Conservation (phyloP, 2,888 invertebrate species). For the Trichacis sp. region DNA sequence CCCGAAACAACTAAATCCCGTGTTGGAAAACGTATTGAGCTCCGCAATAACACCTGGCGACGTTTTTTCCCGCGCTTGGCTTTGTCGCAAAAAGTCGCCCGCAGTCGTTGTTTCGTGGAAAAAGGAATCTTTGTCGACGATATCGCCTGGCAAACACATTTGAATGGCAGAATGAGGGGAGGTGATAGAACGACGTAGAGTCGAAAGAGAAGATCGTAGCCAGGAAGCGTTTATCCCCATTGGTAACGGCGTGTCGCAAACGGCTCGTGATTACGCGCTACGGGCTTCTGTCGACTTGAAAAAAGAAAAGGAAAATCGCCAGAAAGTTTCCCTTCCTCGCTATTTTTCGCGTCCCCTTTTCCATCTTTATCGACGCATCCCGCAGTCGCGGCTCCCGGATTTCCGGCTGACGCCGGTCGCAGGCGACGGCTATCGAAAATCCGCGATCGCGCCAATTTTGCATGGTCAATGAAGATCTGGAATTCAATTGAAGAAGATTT, state of each 20-base stretch:
- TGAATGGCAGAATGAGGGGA: neutral
- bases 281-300: neutral
- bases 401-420: constrained; percentile 13
- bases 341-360: constrained; percentile 3
- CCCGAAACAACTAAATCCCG: no score
- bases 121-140: constrained; percentile 7
- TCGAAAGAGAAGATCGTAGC: constrained; percentile 4
- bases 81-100: constrained; percentile 1
- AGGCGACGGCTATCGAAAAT: constrained; percentile 9
- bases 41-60: no score
- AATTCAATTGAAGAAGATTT: no score
- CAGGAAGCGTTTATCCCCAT: constrained; percentile 14
- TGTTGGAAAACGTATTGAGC: no score
- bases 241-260: constrained; percentile 12
- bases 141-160: constrained; percentile 9
- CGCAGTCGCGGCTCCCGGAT: constrained; percentile 9
- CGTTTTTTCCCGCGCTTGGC: neutral
- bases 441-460: constrained; percentile 3
- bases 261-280: constrained; percentile 11
- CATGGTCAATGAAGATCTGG: no score
- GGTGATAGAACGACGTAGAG: no score
- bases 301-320: neutral
- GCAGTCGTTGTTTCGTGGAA: constrained; percentile 10
- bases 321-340: neutral
- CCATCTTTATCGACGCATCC: constrained; percentile 8